Evolutionary conservation across 2,113 vertebrate genomes (phyloP), one percentile per base, ranked within the genome.

Genomic region (Aramus guarauna): DNA sequence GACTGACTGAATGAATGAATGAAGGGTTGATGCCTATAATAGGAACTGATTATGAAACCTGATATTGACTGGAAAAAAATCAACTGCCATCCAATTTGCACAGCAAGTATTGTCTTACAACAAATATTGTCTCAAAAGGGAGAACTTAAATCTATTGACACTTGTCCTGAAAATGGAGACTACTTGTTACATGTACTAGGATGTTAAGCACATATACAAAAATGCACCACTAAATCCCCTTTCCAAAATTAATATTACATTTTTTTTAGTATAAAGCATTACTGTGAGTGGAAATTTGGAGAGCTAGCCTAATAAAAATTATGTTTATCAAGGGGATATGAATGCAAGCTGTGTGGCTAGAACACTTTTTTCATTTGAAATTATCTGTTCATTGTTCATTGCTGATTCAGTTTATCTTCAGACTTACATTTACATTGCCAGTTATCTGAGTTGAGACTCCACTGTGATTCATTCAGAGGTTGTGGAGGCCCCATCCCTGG

Each of bases 381-480:
- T 93, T 19, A 80, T 96, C 91, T 96, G 36, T 84, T 97, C 36
- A 36, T 88, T 97, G 75, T 92, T 97, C 45, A 75, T 97, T 92
- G 76, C 84, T 96, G 76, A 87, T 92, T 92, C 47, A 86, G 81
- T 94, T 85, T 96, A 73, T 63, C 78, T 96, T 90, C 90, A 92
- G 90, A 60, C 92, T 95, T 96, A 91, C 74, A 92, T 97, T 72
- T 96, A 64, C 74, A 83, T 94, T 98, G 96, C 95, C 93, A 96
- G 96, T 85, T 96, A 91, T 97, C 95, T 88, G 93, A 94, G 74
- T 82, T 88, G 95, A 97, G 96, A 97, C 96, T 97, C 97, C 97
- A 98, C 98, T 98, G 98, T 98, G 98, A 98, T 97, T 98, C 85
- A 93, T 95, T 95, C 39, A 39, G 39, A 39, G 39, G 39, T 39